phyloP scores from a whole-genome alignment of 2,113 vertebrate species.

The Corynorhinus townsendii region DNA sequence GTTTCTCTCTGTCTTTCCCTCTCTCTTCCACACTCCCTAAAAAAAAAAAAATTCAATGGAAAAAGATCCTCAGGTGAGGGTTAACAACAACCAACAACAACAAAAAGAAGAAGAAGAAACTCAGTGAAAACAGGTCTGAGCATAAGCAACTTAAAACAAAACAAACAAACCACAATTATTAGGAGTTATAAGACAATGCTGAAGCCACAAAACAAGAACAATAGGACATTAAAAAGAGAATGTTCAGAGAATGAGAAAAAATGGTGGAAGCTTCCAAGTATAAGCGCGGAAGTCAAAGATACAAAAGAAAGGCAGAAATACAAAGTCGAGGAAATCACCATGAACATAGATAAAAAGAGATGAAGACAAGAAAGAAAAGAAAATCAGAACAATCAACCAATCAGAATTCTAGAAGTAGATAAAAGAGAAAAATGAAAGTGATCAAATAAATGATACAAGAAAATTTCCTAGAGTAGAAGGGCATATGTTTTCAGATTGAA shows the following conservation, averaged over 20 bases:
- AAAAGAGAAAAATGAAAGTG: background rate
- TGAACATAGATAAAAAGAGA: background rate
- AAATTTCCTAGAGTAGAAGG: background rate
- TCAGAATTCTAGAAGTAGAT: background rate
- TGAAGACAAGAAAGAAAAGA: background rate
- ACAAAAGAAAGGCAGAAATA: background rate
- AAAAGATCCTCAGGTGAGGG: no score
- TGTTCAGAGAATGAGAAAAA: background rate
- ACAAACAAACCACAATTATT: background rate
- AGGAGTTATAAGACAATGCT: background rate
- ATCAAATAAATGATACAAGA: background rate
- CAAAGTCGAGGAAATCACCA: background rate
- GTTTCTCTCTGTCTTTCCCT: no score
- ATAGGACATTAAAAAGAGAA: background rate
- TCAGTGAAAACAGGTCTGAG: background rate
- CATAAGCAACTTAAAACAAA: background rate
- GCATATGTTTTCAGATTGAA: background rate
- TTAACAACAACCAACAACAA: no score
- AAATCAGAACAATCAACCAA: background rate
- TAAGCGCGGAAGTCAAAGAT: background rate
- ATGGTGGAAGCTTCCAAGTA: background rate
- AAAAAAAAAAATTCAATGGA: no score
- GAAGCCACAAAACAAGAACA: background rate
- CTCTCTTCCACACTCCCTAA: no score
- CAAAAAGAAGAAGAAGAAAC: background rate